phyloP scores from a whole-genome alignment of 2,797 vertebrate genomes.

The Sitta carolinensis region DNA sequence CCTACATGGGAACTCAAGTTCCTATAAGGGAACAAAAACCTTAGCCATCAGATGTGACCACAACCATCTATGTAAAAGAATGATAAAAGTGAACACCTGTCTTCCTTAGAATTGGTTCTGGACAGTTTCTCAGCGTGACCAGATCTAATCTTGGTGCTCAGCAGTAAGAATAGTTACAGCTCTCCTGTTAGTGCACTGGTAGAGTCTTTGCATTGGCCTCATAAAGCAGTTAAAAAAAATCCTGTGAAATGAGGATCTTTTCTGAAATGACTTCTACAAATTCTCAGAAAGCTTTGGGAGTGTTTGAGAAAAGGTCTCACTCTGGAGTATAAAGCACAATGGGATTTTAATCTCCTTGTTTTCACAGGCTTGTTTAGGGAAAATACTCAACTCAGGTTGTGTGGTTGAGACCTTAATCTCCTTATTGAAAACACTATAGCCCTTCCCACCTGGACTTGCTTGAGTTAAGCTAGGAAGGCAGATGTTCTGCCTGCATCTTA shows the following conservation, averaged over 20 bases:
- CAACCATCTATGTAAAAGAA: not conserved
- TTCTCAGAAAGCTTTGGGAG: conserved; percentile 44
- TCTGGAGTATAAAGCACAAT: not conserved
- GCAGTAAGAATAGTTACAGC: not conserved
- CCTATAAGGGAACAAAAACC: not conserved
- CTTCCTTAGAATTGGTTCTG: not conserved
- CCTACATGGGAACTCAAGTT: not conserved
- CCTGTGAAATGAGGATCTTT: not conserved
- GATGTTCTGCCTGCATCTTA: not conserved
- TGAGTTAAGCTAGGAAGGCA: conserved; percentile 35
- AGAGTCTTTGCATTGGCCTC: not conserved
- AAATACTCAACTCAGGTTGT: not conserved
- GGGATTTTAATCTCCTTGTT: conserved; percentile 37
- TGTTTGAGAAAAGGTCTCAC: conserved; percentile 26
- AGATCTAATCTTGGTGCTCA: not conserved
- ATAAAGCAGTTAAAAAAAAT: not conserved
- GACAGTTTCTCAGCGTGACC: not conserved
- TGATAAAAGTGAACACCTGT: not conserved
- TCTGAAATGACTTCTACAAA: conserved; percentile 12
- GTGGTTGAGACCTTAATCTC: not conserved
- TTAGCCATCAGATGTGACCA: not conserved
- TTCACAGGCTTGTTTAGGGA: conserved; percentile 6
- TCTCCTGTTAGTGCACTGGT: not conserved
- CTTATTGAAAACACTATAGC: not conserved
- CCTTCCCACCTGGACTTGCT: not conserved